Evolutionary conservation across 2,113 vertebrate genomes (phyloP), one percentile per base, ranked within the genome.

Genomic region (Hemichromis elongatus): DNA sequence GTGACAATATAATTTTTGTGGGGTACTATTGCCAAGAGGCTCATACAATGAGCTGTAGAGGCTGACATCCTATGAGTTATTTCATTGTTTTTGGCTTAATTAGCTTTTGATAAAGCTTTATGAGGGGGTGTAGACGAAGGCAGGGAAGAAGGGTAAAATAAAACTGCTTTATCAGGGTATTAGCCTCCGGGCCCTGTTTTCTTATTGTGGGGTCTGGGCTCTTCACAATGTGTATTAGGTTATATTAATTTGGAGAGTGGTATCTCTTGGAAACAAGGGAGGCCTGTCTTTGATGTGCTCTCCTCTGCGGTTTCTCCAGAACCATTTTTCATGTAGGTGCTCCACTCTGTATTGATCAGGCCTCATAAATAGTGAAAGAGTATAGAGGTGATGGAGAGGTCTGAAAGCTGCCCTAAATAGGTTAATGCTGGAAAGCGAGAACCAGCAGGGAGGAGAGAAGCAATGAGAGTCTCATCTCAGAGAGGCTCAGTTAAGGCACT

Each of bases 321-420:
- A 88, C 83, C 90, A 88, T 94, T 93, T 89, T 82, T 94, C 87
- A 91, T 92, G 89, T 90, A 82, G 90, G 87, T 70, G 88, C 93
- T 92, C 93, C 92, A 86, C 93, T 94, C 91, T n/a, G 90, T 96
- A 96, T 96, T 91, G 95, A 96, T 96, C 88, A 88, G 88, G 50
- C 79, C 88, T 96, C 95, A 93, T 94, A 93, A 94, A 95, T 90
- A 89, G 93, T 92, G 94, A 95, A 96, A 95, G 93, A 90, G 90
- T 90, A 94, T 86, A 88, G 90, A 89, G 85, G 80, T 81, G 78
- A 88, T 84, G 93, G 89, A 88, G 90, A 90, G 88, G 89, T 84
- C 93, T 95, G 94, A 96, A 95, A 95, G 94, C 93, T 47, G 87
- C 90, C 87, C 94, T 94, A 95, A 95, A 96, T 94, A 95, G 93